Percentiles rank a stretch among this genome's conserved stretches.
These are phyloP conservation scores for Stegodyphus dumicola DNA, from an alignment of 1,140 invertebrate species.

Conservation along the genomic window DNA sequence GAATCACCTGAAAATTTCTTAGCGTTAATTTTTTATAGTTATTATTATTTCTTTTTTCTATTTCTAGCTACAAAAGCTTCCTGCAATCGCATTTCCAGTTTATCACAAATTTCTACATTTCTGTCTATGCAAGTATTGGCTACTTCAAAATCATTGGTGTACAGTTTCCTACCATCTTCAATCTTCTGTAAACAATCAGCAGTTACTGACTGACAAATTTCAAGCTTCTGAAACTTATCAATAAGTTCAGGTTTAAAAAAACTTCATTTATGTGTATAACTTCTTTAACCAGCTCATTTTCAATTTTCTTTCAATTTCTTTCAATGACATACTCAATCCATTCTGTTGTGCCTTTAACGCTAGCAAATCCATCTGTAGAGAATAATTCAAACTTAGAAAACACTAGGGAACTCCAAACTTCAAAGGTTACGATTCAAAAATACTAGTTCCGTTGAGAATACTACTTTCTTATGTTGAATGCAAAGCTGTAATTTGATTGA, in stretches of 20 bases:
- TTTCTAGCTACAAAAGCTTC: neutral
- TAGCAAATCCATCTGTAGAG: no score
- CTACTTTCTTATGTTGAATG: no score
- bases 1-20: neutral
- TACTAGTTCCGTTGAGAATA: no score
- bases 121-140: neutral
- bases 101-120: neutral
- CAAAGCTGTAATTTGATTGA: no score
- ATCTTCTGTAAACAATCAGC: neutral
- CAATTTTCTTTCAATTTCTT: no score
- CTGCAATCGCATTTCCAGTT: neutral
- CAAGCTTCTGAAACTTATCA: neutral
- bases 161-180: neutral
- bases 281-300: no score
- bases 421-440: no score
- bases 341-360: no score
- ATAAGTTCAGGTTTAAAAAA: neutral
- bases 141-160: neutral
- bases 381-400: no score
- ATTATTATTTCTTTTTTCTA: neutral
- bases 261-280: no score
- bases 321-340: no score
- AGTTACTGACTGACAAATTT: neutral
- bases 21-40: neutral
- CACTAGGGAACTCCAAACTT: no score